Evolutionary conservation across 2,113 vertebrate species (phyloP), one percentile per base, ranked within the genome.

Genomic region (Pygoscelis adeliae): DNA sequence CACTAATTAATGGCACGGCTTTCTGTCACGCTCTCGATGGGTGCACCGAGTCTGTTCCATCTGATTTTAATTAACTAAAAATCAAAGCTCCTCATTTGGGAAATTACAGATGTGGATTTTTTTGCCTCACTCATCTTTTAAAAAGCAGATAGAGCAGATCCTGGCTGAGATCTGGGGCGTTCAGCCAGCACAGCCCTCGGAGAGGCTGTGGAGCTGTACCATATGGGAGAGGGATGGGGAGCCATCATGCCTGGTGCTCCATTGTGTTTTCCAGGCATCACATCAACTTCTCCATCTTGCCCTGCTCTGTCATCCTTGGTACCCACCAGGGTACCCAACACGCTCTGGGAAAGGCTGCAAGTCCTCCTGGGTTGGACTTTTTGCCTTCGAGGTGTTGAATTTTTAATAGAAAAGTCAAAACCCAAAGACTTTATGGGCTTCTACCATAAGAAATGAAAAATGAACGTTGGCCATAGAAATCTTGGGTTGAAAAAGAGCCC

Each of bases 1-100:
- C 38, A 17, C 69, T 84, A 89, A 92, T 90, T 79, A 84, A 53
- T 38, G 62, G 56, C 82, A 52, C 40, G 27, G 32, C 78, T 87
- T 49, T 69, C 76, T n/a, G 73, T 92, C 89, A 58, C 17, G 13
- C 49, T 74, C 65, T 81, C 8, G 4, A 62, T 84, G 78, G 78
- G 40, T 50, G 74, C 73, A 61, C 20, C 8, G 6, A 86, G 32
- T 76, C 67, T 90, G 56, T 87, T 83, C 83, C 62, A 34, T 90
- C 73, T 77, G 67, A 92, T 84, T 95, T 90, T 95, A 92, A 84
- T 90, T 87, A 93, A 89, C 50, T 83, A 22, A 52, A 92, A 89
- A 89, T 87, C 93, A 93, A 83, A 93, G 72, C 72, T 90, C 32
- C 55, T 65, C 67, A 29, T 62, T 46, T 58, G 83, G 85, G 72